Evolutionary conservation across 2,797 vertebrate species (phyloP).

Genomic region (Xiphorhynchus erythropygius): DNA sequence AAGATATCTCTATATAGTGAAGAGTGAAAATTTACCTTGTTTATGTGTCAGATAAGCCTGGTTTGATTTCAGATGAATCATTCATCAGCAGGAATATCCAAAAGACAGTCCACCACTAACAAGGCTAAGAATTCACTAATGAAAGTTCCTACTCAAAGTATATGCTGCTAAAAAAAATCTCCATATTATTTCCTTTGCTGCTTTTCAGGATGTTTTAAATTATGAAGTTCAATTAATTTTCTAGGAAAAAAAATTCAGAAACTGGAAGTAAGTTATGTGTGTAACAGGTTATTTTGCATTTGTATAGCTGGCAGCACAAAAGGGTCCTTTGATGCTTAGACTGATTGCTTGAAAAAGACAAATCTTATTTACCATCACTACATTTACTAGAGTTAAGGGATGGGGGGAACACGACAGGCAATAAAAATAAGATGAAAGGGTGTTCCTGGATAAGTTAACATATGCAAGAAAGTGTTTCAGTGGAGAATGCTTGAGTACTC

Average conservation of each 20-base stretch:
- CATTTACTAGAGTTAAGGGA: not conserved
- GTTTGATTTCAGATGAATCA: not conserved
- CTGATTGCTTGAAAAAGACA: not conserved
- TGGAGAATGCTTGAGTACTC: not conserved
- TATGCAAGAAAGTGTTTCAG: not conserved
- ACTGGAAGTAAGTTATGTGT: not conserved
- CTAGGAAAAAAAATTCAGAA: not conserved
- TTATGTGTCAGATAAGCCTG: not conserved
- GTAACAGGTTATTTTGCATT: not conserved
- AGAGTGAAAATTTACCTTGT: not conserved
- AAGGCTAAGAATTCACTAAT: not conserved
- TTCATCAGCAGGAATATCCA: accelerated
- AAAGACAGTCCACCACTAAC: not conserved
- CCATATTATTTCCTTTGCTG: not conserved
- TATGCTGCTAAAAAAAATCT: not conserved
- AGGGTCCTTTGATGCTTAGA: not conserved
- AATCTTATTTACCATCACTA: not conserved
- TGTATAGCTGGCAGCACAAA: not conserved
- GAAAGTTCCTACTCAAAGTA: not conserved
- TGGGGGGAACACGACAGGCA: not conserved
- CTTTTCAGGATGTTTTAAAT: not conserved
- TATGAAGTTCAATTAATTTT: not conserved
- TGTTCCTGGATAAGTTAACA: not conserved
- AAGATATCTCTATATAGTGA: accelerated
- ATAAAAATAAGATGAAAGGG: not conserved